A percentile compares a stretch with the other conserved stretches of the same genome.
Evolutionary conservation across 2,797 vertebrate genomes (phyloP).

Genomic region (Notamacropus eugenii): DNA sequence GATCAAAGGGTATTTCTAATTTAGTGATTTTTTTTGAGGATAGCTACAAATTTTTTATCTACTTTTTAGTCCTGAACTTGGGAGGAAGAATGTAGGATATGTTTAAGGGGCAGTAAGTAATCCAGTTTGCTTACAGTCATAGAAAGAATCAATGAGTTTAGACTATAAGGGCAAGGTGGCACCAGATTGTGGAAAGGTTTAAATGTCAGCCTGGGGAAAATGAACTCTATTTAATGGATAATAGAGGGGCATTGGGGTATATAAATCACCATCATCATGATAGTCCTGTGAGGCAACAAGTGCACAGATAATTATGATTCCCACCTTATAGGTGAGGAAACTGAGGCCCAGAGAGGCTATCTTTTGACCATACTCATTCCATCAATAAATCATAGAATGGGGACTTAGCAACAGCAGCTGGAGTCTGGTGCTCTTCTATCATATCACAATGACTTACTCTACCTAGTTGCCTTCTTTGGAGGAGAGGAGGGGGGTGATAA

Average conservation of each 20-base stretch:
- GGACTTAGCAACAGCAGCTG: not conserved
- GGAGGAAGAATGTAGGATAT: not conserved
- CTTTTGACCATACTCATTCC: not conserved
- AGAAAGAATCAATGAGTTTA: not conserved
- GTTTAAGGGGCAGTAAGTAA: not conserved
- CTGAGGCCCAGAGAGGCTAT: not conserved
- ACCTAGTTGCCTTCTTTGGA: not conserved
- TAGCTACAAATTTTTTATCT: not conserved
- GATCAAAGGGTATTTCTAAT: not conserved
- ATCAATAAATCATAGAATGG: not conserved
- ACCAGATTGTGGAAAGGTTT: not conserved
- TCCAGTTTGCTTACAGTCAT: not conserved
- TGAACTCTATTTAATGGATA: not conserved
- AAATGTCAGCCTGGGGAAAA: not conserved
- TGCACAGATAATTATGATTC: not conserved
- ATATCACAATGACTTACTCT: not conserved
- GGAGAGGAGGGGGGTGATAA: not conserved
- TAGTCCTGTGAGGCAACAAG: not conserved
- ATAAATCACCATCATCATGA: not conserved
- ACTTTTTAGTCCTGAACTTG: not conserved
- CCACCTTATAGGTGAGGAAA: not conserved
- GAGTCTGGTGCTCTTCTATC: not conserved
- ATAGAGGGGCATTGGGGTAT: not conserved
- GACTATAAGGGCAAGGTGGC: not conserved
- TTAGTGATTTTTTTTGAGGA: not conserved